A percentile compares a stretch with the other conserved stretches of the same genome.
Evolutionary conservation across 2,797 vertebrate genomes (phyloP).

Genomic region (Phaenicophaeus curvirostris): DNA sequence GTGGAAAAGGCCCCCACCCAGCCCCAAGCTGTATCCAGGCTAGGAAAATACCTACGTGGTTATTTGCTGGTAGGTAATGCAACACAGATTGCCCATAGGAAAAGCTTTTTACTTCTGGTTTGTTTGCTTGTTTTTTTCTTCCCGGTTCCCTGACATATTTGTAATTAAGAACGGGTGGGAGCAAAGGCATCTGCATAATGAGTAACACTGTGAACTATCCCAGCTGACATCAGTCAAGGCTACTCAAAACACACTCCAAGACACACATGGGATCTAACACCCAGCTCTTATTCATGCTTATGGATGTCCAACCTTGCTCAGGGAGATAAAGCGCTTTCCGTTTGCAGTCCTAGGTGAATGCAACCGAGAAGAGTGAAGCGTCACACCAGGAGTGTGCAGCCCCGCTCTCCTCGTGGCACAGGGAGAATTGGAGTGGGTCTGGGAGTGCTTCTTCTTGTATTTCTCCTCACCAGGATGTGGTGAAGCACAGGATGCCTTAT

Average conservation of each 20-base stretch:
- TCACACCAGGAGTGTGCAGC: not conserved
- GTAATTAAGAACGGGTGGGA: not conserved
- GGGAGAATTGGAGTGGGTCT: not conserved
- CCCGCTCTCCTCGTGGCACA: not conserved
- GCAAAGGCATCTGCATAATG: not conserved
- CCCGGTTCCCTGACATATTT: not conserved
- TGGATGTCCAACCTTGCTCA: fast-evolving
- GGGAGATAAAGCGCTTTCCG: fast-evolving
- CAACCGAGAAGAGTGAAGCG: fast-evolving
- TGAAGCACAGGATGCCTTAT: not conserved
- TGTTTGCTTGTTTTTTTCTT: not conserved
- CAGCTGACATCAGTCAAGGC: not conserved
- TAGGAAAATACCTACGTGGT: not conserved
- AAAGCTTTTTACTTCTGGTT: not conserved
- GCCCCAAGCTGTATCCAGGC: not conserved
- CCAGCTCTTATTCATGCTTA: fast-evolving
- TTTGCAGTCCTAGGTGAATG: not conserved
- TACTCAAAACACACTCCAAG: not conserved
- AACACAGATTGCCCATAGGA: not conserved
- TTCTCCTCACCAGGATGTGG: not conserved
- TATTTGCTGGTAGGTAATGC: not conserved
- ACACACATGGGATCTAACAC: fast-evolving
- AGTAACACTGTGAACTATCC: not conserved
- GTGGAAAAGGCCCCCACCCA: not conserved
- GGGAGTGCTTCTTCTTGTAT: not conserved